Evolutionary conservation across 1,140 invertebrate genomes (phyloP), one percentile per base, ranked within the genome.

Genomic region (Heliconius hewitsoni): DNA sequence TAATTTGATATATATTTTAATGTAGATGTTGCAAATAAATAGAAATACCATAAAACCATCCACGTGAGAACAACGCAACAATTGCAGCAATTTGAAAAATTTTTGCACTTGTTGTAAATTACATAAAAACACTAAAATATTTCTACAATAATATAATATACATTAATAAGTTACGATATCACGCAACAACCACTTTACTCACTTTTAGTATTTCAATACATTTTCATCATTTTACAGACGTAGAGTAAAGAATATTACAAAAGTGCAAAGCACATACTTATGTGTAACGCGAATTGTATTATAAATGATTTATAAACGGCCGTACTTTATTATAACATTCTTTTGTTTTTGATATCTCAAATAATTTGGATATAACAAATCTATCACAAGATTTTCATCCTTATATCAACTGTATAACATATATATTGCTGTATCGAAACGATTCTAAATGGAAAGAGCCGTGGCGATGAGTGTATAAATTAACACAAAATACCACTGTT

Each of bases 241-340:
- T 81, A 79, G 78, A 71, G 77, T 77, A 83, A 83, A 76, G 79
- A 42, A 72, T 75, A 57, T 81, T 81, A 81, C 79, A 83, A 83
- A 81, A 83, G 72, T 37, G 27, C 55, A 46, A 55, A 46, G 9
- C 42, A 46, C 42, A 46, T 46, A 46, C 42, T 4, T 74, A 83
- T 81, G 79, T 83, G 80, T 83, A 81, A 83, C 74, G 76, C 19
- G 55, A 73, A 81, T 79, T 78, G 57, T 81, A 75, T 83, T 76
- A 79, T 79, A 81, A 83, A 83, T 83, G 79, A 83, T 79, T 83
- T 79, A 81, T 83, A 78, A 76, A 74, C 57, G 78, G 52, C 78
- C 74, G 37, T 30, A 77, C 60, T 73, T 76, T 77, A 52, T 55
- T 81, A 70, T 66, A 66, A 76, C 37, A 76, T 76, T 42, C 57